A percentile compares a stretch with the other conserved stretches of the same genome.
Conservation (phyloP, 2,113 vertebrate species). For the Halichoeres trimaculatus region DNA sequence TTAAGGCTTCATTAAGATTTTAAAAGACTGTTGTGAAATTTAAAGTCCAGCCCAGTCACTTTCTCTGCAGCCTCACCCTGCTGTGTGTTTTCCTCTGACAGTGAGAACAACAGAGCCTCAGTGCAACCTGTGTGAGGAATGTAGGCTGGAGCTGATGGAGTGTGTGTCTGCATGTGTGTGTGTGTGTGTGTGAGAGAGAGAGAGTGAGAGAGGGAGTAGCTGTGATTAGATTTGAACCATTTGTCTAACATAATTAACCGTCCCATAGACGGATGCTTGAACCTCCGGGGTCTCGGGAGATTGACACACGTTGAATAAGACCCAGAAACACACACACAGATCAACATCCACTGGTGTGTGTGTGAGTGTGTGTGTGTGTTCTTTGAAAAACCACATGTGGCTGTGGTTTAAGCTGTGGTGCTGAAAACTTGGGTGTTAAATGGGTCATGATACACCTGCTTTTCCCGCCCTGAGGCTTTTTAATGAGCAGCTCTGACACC, state of each 20-base stretch:
- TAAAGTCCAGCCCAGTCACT: too few species aligned
- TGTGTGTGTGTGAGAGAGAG: background rate
- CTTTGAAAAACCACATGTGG: background rate
- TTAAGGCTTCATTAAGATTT: too few species aligned
- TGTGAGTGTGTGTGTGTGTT: background rate
- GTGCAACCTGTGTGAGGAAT: conserved; percentile 56
- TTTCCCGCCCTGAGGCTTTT: background rate
- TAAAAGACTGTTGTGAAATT: too few species aligned
- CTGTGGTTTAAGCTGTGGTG: background rate
- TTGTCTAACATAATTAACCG: conserved; percentile 55
- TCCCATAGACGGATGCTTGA: background rate
- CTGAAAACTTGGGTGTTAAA: background rate
- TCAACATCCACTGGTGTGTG: conserved; percentile 1
- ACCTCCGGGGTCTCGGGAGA: conserved; percentile 1
- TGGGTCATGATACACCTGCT: background rate
- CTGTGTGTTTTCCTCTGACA: conserved; percentile 12
- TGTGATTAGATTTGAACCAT: conserved; percentile 60
- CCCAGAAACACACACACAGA: background rate
- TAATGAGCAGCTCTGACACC: background rate
- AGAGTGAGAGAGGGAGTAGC: conserved; percentile 11
- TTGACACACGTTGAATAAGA: background rate
- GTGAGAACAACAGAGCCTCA: conserved; percentile 42
- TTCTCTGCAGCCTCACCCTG: conserved; percentile 10
- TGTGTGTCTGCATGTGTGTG: conserved; percentile 1
- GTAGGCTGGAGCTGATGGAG: conserved; percentile 11